Conservation (phyloP, 1,140 invertebrate genomes). For the Bombus ignitus region DNA sequence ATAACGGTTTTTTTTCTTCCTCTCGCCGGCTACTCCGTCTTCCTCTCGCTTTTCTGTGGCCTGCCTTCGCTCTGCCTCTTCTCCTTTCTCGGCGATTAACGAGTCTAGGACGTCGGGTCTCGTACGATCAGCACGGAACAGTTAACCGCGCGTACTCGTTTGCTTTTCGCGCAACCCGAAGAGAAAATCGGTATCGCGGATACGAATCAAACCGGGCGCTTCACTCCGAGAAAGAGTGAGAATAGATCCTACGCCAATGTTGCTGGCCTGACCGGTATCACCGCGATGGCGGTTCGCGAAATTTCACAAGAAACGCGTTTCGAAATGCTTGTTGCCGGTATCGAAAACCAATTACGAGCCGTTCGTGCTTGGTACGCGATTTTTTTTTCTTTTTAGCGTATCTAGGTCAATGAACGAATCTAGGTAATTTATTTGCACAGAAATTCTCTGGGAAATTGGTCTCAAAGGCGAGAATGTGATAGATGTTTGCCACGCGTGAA, state of each 20-base stretch:
- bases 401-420: background rate
- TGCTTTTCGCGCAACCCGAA: conserved; percentile 52
- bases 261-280: background rate
- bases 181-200: conserved; percentile 28
- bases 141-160: conserved; percentile 63
- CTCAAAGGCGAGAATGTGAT: background rate
- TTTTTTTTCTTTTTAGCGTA: background rate
- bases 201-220: background rate
- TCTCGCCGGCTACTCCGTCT: conserved; percentile 8
- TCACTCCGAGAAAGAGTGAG: background rate
- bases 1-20: conserved; percentile 76
- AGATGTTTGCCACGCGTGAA: background rate
- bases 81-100: conserved; percentile 65
- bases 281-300: conserved; percentile 4
- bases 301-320: conserved; percentile 18
- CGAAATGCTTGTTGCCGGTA: conserved; percentile 4
- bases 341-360: background rate
- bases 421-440: background rate
- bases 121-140: conserved; percentile 66
- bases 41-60: conserved; percentile 30
- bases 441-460: background rate
- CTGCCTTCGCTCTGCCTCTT: conserved; percentile 22
- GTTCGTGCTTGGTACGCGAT: background rate
- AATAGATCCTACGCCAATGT: conserved; percentile 15
- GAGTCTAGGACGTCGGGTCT: conserved; percentile 73